Conservation (phyloP, 2,797 vertebrate genomes). For the Artibeus lituratus region DNA sequence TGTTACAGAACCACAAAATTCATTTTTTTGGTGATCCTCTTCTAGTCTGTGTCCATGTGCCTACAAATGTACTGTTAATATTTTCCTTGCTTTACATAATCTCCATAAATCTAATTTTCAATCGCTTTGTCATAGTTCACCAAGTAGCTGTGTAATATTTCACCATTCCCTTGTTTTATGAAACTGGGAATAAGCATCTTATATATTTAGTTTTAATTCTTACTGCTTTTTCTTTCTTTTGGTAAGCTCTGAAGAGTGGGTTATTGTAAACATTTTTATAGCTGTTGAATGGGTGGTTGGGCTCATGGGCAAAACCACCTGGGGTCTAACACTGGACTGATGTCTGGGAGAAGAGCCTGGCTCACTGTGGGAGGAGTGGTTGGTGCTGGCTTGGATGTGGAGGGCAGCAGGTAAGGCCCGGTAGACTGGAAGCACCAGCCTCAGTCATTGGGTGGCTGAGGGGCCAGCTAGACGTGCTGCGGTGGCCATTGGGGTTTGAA, state of each 20-base stretch:
- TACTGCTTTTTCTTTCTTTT: not conserved
- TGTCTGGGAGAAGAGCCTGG: not conserved
- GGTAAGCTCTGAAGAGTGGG: not conserved
- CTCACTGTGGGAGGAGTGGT: not conserved
- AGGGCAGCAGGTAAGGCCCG: not conserved
- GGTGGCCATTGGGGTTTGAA: not conserved
- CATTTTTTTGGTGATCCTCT: not conserved
- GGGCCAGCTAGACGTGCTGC: accelerated
- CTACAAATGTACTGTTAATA: not conserved
- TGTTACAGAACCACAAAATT: not conserved
- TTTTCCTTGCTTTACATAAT: conserved; percentile 37
- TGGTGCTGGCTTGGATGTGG: not conserved
- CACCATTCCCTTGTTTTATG: not conserved
- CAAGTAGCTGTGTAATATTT: not conserved
- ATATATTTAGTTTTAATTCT: not conserved
- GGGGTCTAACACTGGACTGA: too few species aligned
- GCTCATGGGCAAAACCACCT: not conserved
- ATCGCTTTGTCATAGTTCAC: conserved; percentile 2
- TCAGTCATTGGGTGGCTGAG: not conserved
- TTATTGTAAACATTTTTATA: not conserved
- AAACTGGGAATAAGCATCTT: conserved; percentile 1
- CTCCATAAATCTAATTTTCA: conserved; percentile 2
- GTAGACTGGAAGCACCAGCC: not conserved
- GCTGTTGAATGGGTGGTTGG: not conserved
- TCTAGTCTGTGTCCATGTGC: not conserved